Percentiles rank a stretch among this genome's conserved stretches.
Evolutionary conservation across 2,888 invertebrate genomes (phyloP).

Genomic region (Octonoba sinensis): DNA sequence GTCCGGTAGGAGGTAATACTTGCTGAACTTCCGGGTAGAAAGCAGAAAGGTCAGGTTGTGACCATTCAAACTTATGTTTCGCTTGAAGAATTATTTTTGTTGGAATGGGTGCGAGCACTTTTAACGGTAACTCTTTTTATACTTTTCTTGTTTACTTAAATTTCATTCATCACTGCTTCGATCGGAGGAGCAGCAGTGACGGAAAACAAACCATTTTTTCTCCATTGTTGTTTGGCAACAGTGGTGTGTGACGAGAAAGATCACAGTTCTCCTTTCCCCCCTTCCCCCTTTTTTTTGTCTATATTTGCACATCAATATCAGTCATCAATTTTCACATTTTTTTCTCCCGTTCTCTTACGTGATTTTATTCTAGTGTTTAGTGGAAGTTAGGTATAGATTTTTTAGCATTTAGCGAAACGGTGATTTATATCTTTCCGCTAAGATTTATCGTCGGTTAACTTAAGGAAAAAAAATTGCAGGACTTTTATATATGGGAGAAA

Average conservation of each 20-base stretch:
- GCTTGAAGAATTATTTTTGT: slow-evolving; percentile 22
- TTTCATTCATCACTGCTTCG: slow-evolving; percentile 9
- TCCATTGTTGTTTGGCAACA: slow-evolving; percentile 5
- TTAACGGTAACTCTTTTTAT: slow-evolving; percentile 20
- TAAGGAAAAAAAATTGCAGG: too few relatives aligned
- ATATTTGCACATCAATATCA: too few relatives aligned
- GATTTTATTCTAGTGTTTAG: too few relatives aligned
- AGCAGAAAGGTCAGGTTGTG: slow-evolving; percentile 13
- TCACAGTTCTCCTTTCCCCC: neutral
- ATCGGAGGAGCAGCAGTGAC: neutral
- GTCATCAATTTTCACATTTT: too few relatives aligned
- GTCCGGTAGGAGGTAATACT: neutral
- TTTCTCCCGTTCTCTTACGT: too few relatives aligned
- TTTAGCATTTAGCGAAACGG: too few relatives aligned
- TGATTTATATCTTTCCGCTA: too few relatives aligned
- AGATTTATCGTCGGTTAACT: too few relatives aligned
- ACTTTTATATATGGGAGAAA: too few relatives aligned
- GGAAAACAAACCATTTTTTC: slow-evolving; percentile 5
- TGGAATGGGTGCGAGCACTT: slow-evolving; percentile 29
- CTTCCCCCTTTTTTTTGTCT: too few relatives aligned
- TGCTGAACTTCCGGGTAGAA: slow-evolving; percentile 19
- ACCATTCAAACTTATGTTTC: slow-evolving; percentile 10
- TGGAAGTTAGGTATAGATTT: too few relatives aligned
- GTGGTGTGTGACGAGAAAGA: neutral
- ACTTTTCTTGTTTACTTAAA: slow-evolving; percentile 16